Percentiles rank a stretch among this genome's conserved stretches.
These are phyloP conservation scores for Holacanthus passer DNA, from an alignment of 2,113 vertebrate genomes.

Conservation along the genomic window DNA sequence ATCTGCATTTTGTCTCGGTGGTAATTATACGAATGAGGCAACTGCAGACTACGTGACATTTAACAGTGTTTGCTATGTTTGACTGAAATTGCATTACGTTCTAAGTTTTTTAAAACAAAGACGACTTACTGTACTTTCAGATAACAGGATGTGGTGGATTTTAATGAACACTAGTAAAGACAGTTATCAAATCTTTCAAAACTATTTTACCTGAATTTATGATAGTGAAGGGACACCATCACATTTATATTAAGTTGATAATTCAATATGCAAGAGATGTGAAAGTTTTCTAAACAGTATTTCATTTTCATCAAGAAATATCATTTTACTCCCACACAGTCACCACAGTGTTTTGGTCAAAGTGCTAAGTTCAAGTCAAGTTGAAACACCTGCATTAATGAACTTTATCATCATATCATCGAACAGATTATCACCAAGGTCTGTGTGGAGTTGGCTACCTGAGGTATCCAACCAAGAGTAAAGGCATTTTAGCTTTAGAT, in stretches of 20 bases:
- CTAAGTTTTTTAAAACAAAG: not conserved
- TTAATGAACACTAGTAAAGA: not conserved
- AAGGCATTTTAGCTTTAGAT: not conserved
- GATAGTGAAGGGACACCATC: not conserved
- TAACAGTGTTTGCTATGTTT: not conserved
- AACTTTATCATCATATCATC: constrained; percentile 1
- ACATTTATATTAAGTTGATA: not conserved
- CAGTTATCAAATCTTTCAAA: not conserved
- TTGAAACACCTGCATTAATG: not conserved
- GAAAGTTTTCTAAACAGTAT: not conserved
- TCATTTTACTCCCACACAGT: not conserved
- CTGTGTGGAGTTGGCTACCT: not conserved
- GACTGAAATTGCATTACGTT: not conserved
- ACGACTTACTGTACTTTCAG: not conserved
- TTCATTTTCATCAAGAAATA: not conserved
- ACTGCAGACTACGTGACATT: not conserved
- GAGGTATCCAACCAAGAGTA: too few relatives aligned
- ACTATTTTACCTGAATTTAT: not conserved
- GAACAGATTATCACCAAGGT: not conserved
- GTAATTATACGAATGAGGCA: not conserved
- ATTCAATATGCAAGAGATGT: not conserved
- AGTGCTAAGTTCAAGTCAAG: not conserved
- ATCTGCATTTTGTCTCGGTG: not conserved
- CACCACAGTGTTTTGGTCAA: not conserved
- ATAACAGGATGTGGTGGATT: too few relatives aligned